Evolutionary conservation across 92 coral and sea anemone species (phyloP).

Genomic region (Meandrina meandrites): DNA sequence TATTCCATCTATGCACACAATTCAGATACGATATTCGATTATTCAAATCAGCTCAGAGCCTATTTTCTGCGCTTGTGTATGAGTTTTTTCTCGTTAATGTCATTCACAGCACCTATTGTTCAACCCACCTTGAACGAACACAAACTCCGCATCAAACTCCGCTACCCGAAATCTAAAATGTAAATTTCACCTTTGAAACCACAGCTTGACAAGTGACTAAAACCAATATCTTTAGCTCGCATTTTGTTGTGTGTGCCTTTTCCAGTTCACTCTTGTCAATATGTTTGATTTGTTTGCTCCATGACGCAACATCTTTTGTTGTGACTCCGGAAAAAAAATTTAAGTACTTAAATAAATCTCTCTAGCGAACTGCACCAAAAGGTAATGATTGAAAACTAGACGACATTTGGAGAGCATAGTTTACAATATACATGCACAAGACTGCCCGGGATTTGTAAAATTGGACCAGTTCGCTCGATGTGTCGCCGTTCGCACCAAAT

Average conservation of each 20-base stretch:
- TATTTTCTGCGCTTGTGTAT: slow-evolving; percentile 19
- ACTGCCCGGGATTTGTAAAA: background rate
- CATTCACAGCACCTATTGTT: slow-evolving; percentile 5
- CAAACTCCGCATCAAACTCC: background rate
- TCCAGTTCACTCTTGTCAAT: slow-evolving; percentile 40
- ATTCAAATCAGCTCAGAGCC: slow-evolving; percentile 38
- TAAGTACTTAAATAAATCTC: slow-evolving; percentile 45
- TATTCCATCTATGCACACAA: slow-evolving; percentile 43
- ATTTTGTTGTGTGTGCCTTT: slow-evolving; percentile 33
- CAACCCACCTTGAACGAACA: slow-evolving; percentile 8
- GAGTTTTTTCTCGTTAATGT: slow-evolving; percentile 28
- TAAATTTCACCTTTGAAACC: background rate
- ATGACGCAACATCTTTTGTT: slow-evolving; percentile 52
- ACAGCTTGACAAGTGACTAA: background rate
- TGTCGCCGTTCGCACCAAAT: slow-evolving; percentile 7
- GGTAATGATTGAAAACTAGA: slow-evolving; percentile 11
- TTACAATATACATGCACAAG: background rate
- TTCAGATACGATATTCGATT: slow-evolving; percentile 51
- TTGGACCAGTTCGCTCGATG: background rate
- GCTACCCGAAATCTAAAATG: background rate
- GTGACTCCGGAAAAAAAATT: slow-evolving; percentile 43
- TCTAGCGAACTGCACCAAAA: slow-evolving; percentile 19
- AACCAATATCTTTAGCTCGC: slow-evolving; percentile 23
- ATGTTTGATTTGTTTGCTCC: slow-evolving; percentile 44
- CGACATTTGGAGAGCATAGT: background rate